These are phyloP conservation scores for Camelus bactrianus DNA, from an alignment of 2,113 vertebrate genomes.

Conservation along the genomic window DNA sequence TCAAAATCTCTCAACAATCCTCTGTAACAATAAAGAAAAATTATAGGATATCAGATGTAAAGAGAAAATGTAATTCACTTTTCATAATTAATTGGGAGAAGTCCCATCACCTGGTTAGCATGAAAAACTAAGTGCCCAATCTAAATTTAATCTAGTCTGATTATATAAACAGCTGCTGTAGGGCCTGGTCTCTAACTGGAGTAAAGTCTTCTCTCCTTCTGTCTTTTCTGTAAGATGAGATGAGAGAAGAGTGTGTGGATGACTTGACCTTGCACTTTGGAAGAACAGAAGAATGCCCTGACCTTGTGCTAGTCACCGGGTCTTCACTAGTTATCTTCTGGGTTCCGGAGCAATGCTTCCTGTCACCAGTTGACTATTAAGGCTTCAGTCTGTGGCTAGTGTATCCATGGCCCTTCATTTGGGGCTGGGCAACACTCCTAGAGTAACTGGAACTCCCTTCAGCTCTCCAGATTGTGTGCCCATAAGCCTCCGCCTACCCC, in stretches of 20 bases:
- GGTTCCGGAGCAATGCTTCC: background rate
- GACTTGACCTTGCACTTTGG: background rate
- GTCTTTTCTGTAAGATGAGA: background rate
- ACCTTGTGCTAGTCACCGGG: no score
- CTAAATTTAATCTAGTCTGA: background rate
- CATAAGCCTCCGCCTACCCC: background rate
- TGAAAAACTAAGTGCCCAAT: background rate
- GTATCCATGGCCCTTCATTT: background rate
- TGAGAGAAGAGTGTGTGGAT: background rate
- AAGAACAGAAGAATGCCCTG: background rate
- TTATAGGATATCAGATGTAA: background rate
- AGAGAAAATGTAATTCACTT: slow-evolving; percentile 34
- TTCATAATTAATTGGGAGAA: background rate
- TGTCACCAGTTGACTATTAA: background rate
- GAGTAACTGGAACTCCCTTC: background rate
- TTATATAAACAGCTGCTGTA: background rate
- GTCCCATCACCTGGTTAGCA: background rate
- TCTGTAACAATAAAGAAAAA: background rate
- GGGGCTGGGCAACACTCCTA: background rate
- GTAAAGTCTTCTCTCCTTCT: background rate
- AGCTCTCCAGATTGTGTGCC: background rate
- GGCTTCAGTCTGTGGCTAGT: background rate
- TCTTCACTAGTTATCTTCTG: background rate
- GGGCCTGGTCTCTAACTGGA: background rate
- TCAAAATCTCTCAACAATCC: background rate